Evolutionary conservation across 2,113 vertebrate genomes (phyloP).

Genomic region (Ifrita kowaldi): DNA sequence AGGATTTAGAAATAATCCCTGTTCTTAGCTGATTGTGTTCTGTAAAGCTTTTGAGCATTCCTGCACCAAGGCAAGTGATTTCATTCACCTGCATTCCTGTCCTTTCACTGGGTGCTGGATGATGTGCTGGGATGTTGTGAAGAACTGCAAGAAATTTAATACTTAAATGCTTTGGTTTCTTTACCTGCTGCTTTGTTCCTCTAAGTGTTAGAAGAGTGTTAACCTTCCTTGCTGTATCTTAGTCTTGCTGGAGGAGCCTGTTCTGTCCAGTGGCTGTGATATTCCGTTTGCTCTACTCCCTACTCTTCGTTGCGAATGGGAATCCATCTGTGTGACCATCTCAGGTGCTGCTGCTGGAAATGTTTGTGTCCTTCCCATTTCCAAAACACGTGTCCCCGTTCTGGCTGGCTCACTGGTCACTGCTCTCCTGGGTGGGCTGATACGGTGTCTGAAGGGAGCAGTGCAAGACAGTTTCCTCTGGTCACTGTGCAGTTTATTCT

Average conservation of each 20-base stretch:
- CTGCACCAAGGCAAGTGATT: background rate
- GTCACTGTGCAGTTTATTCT: background rate
- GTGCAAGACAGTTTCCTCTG: background rate
- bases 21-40: background rate
- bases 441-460: background rate
- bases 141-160: background rate
- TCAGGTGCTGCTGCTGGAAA: background rate
- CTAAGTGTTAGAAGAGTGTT: background rate
- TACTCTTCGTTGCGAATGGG: rapidly evolving
- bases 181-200: background rate
- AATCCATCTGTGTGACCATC: background rate
- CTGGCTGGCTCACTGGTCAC: rapidly evolving
- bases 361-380: background rate
- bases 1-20: conserved; percentile 1
- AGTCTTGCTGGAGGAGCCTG: background rate
- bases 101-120: background rate
- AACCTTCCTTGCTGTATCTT: background rate
- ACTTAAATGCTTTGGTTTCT: background rate
- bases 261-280: background rate
- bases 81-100: background rate
- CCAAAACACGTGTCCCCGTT: rapidly evolving
- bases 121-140: background rate
- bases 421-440: rapidly evolving
- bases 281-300: background rate
- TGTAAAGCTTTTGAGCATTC: background rate